These are phyloP conservation scores for Tetragnatha versicolor DNA, from an alignment of 1,140 invertebrate genomes.

Conservation along the genomic window DNA sequence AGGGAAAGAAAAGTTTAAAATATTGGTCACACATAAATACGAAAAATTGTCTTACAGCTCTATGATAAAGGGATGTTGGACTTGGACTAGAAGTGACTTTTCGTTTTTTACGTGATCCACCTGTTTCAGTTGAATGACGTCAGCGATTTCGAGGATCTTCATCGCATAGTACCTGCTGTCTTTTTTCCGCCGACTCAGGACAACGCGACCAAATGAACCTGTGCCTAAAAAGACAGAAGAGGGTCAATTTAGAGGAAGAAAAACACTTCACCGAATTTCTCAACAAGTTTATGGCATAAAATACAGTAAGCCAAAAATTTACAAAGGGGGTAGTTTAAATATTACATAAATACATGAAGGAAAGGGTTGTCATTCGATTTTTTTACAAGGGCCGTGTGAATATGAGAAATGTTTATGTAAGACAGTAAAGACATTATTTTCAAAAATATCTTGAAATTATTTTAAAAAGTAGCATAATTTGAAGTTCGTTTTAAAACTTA, in stretches of 20 bases:
- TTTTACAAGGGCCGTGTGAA: no score
- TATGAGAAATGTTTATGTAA: no score
- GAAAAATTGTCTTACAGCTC: slow-evolving; percentile 47
- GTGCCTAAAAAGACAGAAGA: slow-evolving; percentile 73
- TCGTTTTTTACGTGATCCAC: slow-evolving; percentile 92
- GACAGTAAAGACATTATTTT: no score
- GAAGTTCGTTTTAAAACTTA: no score
- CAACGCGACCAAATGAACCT: slow-evolving; percentile 91
- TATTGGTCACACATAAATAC: not conserved
- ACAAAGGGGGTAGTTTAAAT: no score
- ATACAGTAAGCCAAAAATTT: not conserved
- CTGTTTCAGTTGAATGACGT: slow-evolving; percentile 87
- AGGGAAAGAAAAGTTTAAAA: not conserved
- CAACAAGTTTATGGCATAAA: not conserved
- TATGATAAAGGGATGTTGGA: slow-evolving; percentile 93
- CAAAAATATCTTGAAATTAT: no score
- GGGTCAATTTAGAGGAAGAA: not conserved
- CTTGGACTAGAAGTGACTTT: slow-evolving; percentile 81
- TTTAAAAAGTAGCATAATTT: no score
- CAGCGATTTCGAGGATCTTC: slow-evolving; percentile 89
- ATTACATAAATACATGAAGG: no score
- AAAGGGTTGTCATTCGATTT: no score
- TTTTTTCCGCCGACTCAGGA: slow-evolving; percentile 78
- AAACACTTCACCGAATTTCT: not conserved
- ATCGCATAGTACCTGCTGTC: slow-evolving; percentile 83